Evolutionary conservation across 2,888 invertebrate genomes (phyloP).

Genomic region (Drosophila nr. perissopoda): DNA sequence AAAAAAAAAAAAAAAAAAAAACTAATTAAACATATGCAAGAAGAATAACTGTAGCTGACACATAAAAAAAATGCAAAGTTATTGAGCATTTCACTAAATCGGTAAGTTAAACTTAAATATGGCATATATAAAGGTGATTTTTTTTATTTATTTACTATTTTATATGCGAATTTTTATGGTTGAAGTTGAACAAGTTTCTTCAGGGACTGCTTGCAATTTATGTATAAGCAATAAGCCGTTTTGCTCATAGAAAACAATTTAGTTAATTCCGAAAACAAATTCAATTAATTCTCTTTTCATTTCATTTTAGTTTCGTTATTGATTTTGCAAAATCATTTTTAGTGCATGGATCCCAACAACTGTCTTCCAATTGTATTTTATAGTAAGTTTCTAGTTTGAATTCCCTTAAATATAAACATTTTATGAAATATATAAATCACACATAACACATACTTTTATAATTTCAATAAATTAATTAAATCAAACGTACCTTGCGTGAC

Average conservation of each 20-base stretch:
- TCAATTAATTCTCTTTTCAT: constrained; percentile 1
- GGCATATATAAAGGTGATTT: constrained; percentile 55
- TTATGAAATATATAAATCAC: constrained; percentile 19
- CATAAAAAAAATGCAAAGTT: constrained; percentile 57
- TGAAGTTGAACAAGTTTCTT: constrained; percentile 70
- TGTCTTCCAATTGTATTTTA: constrained; percentile 77
- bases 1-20: constrained; percentile 12
- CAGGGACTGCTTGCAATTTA: constrained; percentile 78
- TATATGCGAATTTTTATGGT: constrained; percentile 72
- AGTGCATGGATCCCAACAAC: constrained; percentile 75
- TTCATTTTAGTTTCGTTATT: not conserved
- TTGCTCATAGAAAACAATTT: constrained; percentile 59
- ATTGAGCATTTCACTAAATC: constrained; percentile 63
- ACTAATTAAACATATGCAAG: constrained; percentile 50
- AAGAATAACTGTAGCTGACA: constrained; percentile 67
- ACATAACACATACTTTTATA: constrained; percentile 26
- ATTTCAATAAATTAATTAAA: constrained; percentile 57
- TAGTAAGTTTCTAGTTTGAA: constrained; percentile 58
- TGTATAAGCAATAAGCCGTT: constrained; percentile 76
- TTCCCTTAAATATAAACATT: constrained; percentile 43
- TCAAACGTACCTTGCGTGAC: constrained; percentile 81
- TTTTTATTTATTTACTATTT: constrained; percentile 63
- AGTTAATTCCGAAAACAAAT: not conserved
- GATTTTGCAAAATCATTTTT: constrained; percentile 38
- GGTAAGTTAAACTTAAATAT: constrained; percentile 47